Evolutionary conservation across 2,113 vertebrate genomes (phyloP).

Genomic region (Tapirus terrestris): DNA sequence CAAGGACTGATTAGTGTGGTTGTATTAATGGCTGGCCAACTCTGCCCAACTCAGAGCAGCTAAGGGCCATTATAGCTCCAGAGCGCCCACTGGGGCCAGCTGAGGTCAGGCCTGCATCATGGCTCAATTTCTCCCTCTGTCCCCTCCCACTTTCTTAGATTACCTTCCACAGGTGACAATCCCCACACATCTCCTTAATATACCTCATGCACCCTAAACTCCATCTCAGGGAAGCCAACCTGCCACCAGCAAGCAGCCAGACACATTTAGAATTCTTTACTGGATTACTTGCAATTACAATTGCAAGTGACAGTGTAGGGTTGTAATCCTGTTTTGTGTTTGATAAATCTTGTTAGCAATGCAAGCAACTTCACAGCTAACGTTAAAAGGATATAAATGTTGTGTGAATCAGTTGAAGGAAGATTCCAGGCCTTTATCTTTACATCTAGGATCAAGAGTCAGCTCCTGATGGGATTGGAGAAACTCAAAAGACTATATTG

Average conservation of each 20-base stretch:
- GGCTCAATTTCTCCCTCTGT: background rate
- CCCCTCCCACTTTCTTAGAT: background rate
- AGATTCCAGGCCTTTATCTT: background rate
- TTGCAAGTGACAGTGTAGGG: background rate
- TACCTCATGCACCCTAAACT: rapidly evolving
- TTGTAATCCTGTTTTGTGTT: background rate
- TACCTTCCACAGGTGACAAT: background rate
- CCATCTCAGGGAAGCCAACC: background rate
- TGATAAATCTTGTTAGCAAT: background rate
- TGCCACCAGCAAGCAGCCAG: background rate
- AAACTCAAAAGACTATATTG: background rate
- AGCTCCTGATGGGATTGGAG: background rate
- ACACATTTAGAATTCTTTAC: background rate
- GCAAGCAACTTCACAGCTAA: background rate
- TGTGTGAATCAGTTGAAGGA: background rate
- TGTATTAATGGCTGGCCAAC: background rate
- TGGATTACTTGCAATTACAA: background rate
- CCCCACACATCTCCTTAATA: background rate
- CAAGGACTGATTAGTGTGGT: background rate
- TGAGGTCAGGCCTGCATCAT: background rate
- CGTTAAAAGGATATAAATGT: background rate
- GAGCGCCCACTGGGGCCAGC: background rate
- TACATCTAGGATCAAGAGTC: background rate
- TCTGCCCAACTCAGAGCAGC: background rate
- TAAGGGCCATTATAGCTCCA: background rate